Evolutionary conservation across 1,140 invertebrate genomes (phyloP).

Genomic region (Nasonia giraulti): DNA sequence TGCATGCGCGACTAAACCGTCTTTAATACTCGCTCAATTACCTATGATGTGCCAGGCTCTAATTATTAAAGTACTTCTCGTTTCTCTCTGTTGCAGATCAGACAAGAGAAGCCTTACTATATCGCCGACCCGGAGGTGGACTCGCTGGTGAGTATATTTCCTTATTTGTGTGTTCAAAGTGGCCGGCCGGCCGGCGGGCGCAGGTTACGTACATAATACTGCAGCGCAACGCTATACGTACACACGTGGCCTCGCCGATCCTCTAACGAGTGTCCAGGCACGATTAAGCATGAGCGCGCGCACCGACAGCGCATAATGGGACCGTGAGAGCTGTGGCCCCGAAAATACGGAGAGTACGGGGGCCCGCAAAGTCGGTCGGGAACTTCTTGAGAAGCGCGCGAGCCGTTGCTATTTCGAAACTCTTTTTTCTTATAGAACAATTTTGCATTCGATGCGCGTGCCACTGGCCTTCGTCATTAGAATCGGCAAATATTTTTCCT

Average conservation of each 20-base stretch:
- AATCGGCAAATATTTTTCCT: background rate
- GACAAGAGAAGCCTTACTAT: conserved; percentile 98
- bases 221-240: background rate
- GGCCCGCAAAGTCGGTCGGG: conserved; percentile 9
- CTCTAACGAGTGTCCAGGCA: conserved; percentile 16
- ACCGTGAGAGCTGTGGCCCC: background rate
- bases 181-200: background rate
- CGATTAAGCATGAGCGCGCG: conserved; percentile 33
- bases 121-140: conserved; percentile 98
- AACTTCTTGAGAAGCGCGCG: conserved; percentile 22
- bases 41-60: conserved; percentile 56
- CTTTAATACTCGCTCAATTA: conserved; percentile 68
- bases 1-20: conserved; percentile 29
- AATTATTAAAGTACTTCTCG: conserved; percentile 69
- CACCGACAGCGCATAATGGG: background rate
- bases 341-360: background rate
- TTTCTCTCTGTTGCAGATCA: conserved; percentile 89
- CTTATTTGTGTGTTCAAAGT: conserved; percentile 37
- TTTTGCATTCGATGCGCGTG: conserved; percentile 1
- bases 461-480: background rate
- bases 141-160: conserved; percentile 90
- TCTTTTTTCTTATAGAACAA: background rate
- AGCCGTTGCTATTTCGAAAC: conserved; percentile 13
- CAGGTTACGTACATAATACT: background rate
- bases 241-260: background rate